Conservation (phyloP, 2,888 invertebrate genomes). For the Hypolimnas misippus region DNA sequence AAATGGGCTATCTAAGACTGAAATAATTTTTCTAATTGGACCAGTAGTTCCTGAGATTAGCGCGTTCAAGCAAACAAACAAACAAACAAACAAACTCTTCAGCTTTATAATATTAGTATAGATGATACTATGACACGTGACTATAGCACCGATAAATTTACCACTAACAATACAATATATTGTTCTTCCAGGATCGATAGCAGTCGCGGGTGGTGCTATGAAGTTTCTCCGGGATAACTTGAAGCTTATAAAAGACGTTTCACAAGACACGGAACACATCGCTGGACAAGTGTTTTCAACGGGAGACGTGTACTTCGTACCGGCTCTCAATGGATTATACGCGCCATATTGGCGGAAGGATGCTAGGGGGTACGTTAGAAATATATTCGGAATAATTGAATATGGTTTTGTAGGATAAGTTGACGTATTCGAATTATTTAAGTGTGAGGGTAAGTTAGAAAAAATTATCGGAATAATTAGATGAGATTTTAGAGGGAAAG, state of each 20-base stretch:
- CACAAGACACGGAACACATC: slow-evolving; percentile 87
- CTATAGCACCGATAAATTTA: neutral
- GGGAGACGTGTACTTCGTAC: slow-evolving; percentile 98
- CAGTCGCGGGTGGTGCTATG: slow-evolving; percentile 95
- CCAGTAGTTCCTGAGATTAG: too few relatives aligned
- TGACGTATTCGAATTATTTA: too few relatives aligned
- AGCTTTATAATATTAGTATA: too few relatives aligned
- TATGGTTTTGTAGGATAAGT: neutral
- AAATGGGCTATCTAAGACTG: too few relatives aligned
- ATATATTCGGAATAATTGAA: neutral
- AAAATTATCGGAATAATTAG: too few relatives aligned
- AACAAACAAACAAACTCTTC: too few relatives aligned
- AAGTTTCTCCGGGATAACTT: slow-evolving; percentile 97
- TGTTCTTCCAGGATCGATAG: slow-evolving; percentile 88
- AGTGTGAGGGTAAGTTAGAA: too few relatives aligned
- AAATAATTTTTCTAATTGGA: too few relatives aligned
- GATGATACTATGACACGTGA: too few relatives aligned
- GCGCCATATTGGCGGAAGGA: slow-evolving; percentile 99
- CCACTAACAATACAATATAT: neutral
- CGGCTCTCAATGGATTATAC: slow-evolving; percentile 97
- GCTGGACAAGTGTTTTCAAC: slow-evolving; percentile 93
- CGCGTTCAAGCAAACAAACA: too few relatives aligned
- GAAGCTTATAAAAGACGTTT: slow-evolving; percentile 90
- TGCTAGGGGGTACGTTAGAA: slow-evolving; percentile 91
- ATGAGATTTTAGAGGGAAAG: too few relatives aligned